Evolutionary conservation across 1,140 invertebrate species (phyloP), one percentile per base, ranked within the genome.

Genomic region (Tigriopus japonicus): DNA sequence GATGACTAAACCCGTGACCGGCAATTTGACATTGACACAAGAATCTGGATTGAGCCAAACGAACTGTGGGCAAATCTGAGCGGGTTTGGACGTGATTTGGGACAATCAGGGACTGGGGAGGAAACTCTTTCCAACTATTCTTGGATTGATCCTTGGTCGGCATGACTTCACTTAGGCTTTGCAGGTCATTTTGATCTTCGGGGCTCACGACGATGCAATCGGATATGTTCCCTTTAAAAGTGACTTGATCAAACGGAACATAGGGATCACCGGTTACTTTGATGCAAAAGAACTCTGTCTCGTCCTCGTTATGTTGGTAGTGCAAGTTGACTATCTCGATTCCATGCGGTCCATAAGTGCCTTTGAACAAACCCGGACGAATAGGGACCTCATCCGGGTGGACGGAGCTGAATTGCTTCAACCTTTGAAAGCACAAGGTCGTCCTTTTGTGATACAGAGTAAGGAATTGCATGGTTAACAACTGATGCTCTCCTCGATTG

Each of bases 231-330:
- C n/a, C 45, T 21, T 15, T 49, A 14, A 55, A 55, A 23, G 53
- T 23, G 28, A 55, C 53, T 35, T 55, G 15, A 15, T 35, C 23
- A n/a, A 55, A 19, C 6, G 53, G 53, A 21, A 55, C 17, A 24
- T 55, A 6, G n/a, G 53, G 53, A 24, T 55, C 53, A 23, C 53
- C 53, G 19, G 53, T 55, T 6, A 55, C 23, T n/a, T 55, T 55
- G 17, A 55, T 35, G 15, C 53, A 35, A 3, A 35, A 35, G 9
- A 35, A 35, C 9, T 35, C 28, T 3, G 28, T 21, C 53, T 21
- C 53, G 15, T 55, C 23, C 5, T 7, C 19, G 53, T 41, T 24
- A 6, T 17, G 23, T 19, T 17, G 53, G 24, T 5, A 23, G 2
- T 24, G 15, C n/a, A 55, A 35, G n/a, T 17, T 19, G n/a, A 55